Percentiles rank a stretch among this genome's conserved stretches.
These are phyloP conservation scores for Oryzias sinensis DNA, from an alignment of 2,797 vertebrate species.

Conservation along the genomic window DNA sequence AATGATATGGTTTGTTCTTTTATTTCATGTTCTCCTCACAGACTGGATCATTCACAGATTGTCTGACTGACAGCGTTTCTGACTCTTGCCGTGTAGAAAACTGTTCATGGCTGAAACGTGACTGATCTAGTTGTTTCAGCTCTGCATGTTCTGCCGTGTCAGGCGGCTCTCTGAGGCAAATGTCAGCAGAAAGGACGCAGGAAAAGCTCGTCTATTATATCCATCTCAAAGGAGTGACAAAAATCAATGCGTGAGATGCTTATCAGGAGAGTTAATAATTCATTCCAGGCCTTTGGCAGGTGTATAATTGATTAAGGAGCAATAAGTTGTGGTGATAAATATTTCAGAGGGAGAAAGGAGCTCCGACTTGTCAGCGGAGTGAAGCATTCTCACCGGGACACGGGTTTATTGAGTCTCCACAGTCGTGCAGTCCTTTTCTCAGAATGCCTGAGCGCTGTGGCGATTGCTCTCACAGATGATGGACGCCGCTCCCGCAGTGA, in stretches of 20 bases:
- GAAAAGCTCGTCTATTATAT: conserved; percentile 62
- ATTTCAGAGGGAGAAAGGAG: conserved; percentile 64
- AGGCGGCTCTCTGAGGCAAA: conserved; percentile 32
- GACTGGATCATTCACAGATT: too few relatives aligned
- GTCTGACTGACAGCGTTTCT: too few relatives aligned
- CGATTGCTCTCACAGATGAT: conserved; percentile 35
- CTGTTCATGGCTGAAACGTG: background rate
- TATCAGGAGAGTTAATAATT: conserved; percentile 76
- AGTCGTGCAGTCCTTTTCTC: conserved; percentile 55
- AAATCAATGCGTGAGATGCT: conserved; percentile 73
- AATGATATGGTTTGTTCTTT: too few relatives aligned
- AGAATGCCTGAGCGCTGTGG: conserved; percentile 32
- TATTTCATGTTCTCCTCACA: too few relatives aligned
- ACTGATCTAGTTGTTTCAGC: background rate
- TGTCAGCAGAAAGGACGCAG: conserved; percentile 47
- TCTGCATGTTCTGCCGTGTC: conserved; percentile 9
- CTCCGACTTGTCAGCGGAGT: conserved; percentile 42
- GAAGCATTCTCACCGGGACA: conserved; percentile 35
- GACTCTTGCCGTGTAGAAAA: too few relatives aligned
- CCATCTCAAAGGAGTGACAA: conserved; percentile 67
- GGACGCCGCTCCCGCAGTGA: conserved; percentile 41
- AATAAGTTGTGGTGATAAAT: conserved; percentile 76
- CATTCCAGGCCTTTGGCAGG: conserved; percentile 63
- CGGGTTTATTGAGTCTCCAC: conserved; percentile 43
- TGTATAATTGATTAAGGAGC: conserved; percentile 73